These are phyloP conservation scores for Ptilorrhoa leucosticta DNA, from an alignment of 2,113 vertebrate species.

Conservation along the genomic window DNA sequence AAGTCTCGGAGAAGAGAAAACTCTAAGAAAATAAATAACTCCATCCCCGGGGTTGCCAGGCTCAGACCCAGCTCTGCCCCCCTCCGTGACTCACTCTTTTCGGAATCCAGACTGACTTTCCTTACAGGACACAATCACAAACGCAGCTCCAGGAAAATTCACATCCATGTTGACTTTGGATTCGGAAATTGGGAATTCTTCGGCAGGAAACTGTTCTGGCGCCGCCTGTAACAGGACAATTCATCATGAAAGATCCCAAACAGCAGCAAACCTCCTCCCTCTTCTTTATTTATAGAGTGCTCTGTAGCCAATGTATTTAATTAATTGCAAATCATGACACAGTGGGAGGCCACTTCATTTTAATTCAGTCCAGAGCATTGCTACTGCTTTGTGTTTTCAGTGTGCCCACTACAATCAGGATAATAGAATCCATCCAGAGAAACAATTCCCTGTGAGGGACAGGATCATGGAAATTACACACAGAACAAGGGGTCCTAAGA, in stretches of 20 bases:
- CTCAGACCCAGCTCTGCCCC: neutral
- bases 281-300: neutral
- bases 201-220: constrained; percentile 92
- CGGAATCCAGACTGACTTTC: constrained; percentile 94
- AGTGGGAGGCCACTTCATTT: neutral
- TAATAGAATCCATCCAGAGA: neutral
- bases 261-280: neutral
- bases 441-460: neutral
- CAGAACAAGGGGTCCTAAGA: neutral
- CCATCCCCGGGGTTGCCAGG: neutral
- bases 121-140: constrained; percentile 93
- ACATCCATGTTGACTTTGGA: constrained; percentile 98
- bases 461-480: neutral
- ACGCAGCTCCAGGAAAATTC: constrained; percentile 94
- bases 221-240: constrained; percentile 78
- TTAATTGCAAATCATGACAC: neutral
- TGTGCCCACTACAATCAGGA: neutral
- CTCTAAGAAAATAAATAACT: neutral
- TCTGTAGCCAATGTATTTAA: neutral
- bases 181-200: constrained; percentile 93
- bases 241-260: neutral
- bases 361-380: neutral
- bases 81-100: constrained; percentile 86
- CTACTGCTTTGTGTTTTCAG: neutral
- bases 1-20: neutral